Evolutionary conservation across 2,113 vertebrate species (phyloP).

Genomic region (Python bivittatus): DNA sequence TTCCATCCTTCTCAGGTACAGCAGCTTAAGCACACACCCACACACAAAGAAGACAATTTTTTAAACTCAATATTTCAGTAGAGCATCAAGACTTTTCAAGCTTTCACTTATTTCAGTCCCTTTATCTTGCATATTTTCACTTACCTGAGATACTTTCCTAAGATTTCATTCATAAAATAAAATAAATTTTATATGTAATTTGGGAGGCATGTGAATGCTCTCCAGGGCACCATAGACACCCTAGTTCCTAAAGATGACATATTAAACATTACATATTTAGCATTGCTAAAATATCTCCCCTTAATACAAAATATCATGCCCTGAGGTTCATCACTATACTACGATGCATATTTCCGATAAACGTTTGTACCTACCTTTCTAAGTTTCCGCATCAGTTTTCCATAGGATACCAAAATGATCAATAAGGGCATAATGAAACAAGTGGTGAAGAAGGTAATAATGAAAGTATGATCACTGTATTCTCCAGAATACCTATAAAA

Average conservation of each 20-base stretch:
- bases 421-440: conserved; percentile 86
- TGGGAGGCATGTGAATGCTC: background rate
- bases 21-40: no score
- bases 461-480: conserved; percentile 78
- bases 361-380: conserved; percentile 78
- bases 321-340: background rate
- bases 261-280: background rate
- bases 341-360: background rate
- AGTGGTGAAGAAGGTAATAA: conserved; percentile 83
- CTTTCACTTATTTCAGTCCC: no score
- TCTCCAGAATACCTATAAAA: conserved; percentile 82
- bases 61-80: no score
- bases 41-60: no score
- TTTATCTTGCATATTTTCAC: no score
- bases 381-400: conserved; percentile 83
- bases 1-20: no score
- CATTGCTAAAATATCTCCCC: background rate
- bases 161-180: background rate
- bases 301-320: background rate
- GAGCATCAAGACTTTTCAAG: no score
- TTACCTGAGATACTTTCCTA: background rate
- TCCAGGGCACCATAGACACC: background rate
- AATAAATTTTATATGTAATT: background rate
- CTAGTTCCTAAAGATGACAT: background rate
- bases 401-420: conserved; percentile 86